Evolutionary conservation across 2,888 invertebrate genomes (phyloP), one percentile per base, ranked within the genome.

Genomic region (Meiosimyza decipiens): DNA sequence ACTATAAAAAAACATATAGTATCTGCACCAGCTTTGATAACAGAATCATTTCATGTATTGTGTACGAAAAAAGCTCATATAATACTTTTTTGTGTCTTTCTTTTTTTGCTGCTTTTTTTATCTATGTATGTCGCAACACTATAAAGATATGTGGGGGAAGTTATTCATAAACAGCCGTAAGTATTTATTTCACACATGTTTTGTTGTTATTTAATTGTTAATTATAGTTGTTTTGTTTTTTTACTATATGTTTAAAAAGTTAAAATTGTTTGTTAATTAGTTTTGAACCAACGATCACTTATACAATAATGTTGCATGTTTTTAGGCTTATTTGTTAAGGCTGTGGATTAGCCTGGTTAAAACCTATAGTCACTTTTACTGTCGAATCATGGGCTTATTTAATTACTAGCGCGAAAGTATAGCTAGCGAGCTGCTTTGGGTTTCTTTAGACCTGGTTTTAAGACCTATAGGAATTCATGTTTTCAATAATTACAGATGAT

Each of bases 101-200:
- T 72, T 54, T 68, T 49, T 22, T 66, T 62, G 51, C 71, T 73
- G 63, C 52, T 74, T 67, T 73, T 55, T 69, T 73, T 60, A 28
- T 71, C 40, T 62, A 64, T 52, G 50, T 62, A 64, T 52, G 50
- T 59, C 62, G 62, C 73, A 74, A 72, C 74, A 65, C 71, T 55
- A 75, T 78, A 70, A 88, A 92, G 92, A 89, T 90, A 91, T 89
- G 91, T 91, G 81, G 91, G 91, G 80, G 92, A 91, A 88, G 91
- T 92, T 84, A 90, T 91, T 87, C 91, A 92, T 87, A 92, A 91
- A 82, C 91, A 91, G 86, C 91, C 91, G 92, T 92, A 91, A 92
- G 92, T 92, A 84, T 76, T 60, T 67, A 73, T 73, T 73, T 22
- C 40, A 66, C 16, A 16, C 15, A 15, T 47, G 18, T 63, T 63